Evolutionary conservation across 2,888 invertebrate genomes (phyloP).

Genomic region (Allolobophora icterica): DNA sequence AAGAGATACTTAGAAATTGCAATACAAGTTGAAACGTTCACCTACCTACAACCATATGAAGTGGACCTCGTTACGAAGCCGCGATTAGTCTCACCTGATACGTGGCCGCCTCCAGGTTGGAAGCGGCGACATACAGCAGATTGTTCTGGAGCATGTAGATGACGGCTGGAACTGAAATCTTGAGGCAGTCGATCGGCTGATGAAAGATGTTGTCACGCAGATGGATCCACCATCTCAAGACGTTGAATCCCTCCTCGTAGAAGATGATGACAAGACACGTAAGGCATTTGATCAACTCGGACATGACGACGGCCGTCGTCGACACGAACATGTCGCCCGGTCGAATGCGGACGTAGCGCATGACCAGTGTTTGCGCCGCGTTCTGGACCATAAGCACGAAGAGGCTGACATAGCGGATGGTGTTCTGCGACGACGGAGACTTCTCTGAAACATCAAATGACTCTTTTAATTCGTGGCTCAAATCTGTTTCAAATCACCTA

Average conservation of each 20-base stretch:
- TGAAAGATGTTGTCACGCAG: constrained; percentile 59
- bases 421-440: neutral
- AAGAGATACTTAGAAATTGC: neutral
- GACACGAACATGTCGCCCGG: constrained; percentile 87
- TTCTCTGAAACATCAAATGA: neutral
- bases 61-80: neutral
- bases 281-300: constrained; percentile 84
- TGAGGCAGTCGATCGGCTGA: constrained; percentile 72
- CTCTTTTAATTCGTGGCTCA: neutral
- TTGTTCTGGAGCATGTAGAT: constrained; percentile 97
- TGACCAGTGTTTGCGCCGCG: constrained; percentile 91
- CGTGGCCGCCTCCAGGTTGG: constrained; percentile 97
- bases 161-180: constrained; percentile 88
- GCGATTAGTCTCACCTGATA: constrained; percentile 78
- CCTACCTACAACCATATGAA: neutral
- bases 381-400: constrained; percentile 92
- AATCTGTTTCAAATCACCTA: neutral
- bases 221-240: constrained; percentile 51
- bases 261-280: constrained; percentile 79
- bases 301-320: constrained; percentile 91
- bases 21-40: neutral
- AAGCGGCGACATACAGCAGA: constrained; percentile 91
- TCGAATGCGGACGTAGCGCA: constrained; percentile 89
- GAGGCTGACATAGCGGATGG: constrained; percentile 77
- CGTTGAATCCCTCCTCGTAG: constrained; percentile 70